Base-by-base conservation (phyloP, 1,140 invertebrate species). In the Drosophila malerkotliana region DNA sequence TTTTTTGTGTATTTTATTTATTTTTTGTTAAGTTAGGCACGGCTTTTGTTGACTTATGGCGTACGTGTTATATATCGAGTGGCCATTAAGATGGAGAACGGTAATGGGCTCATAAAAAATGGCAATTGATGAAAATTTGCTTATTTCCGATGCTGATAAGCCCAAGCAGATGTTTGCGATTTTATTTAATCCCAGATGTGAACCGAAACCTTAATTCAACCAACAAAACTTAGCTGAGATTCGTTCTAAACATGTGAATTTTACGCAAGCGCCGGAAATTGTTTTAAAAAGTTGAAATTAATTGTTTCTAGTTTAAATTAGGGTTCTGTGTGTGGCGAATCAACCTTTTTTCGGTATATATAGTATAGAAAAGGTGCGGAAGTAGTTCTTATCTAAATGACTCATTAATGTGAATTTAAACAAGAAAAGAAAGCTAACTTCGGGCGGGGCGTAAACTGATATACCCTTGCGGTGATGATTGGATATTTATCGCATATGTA, bases 31-130 rank as follows among this genome's bases (percentile, higher is more conserved):
- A 54, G 37, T 68, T 82, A 66, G 67, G 73, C 78, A 77, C 61
- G 72, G 72, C 56, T 41, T 12, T 56, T 18, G 15, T 28, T 32
- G 58, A 39, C 34, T 61, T 61, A 61, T 52, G 51, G 45, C 58
- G 74, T 82, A 85, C 81, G 81, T 85, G 81, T 78, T 75, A 58
- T 39, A 62, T 51, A 75, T 74, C 45, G 64, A 69, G 66, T 49
- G 63, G 12, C 66, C 66, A 69, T 69, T 69, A 68, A 61, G 62
- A 24, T 39, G 69, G 63, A 45, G 51, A 60, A 63, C 60, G 60
- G 28, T 69, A 81, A 77, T 76, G 71, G 57, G 44, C 55, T 12
- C 47, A 44, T 44, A 72, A 68, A 57, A 64, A 78, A 45, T 41
- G 49, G 48, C 71, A 80, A 71, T 72, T 77, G 61, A 68, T 68